A percentile compares a stretch with the other conserved stretches of the same genome.
Conservation (phyloP, 1,140 invertebrate species). For the Globodera ellingtonae region DNA sequence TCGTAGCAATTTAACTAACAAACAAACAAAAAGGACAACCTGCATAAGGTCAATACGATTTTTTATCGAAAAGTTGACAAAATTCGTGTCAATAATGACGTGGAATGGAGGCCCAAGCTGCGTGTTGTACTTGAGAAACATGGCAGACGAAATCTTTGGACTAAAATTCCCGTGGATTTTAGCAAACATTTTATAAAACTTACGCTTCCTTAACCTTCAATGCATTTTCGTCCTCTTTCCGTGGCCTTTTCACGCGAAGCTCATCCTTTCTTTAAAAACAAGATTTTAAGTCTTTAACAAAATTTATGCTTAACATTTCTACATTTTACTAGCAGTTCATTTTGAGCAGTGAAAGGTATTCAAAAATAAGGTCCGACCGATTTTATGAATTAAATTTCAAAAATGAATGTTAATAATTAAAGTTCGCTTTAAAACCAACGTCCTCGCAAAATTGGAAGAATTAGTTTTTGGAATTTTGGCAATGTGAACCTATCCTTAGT, state of each 20-base stretch:
- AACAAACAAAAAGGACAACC: slow-evolving; percentile 5
- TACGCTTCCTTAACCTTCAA: slow-evolving; percentile 61
- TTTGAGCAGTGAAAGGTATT: not conserved
- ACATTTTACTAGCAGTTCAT: not conserved
- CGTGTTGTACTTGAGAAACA: slow-evolving; percentile 98
- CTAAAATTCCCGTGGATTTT: slow-evolving; percentile 45
- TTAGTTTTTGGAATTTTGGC: too few relatives aligned
- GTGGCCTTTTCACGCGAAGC: slow-evolving; percentile 53
- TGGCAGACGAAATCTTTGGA: slow-evolving; percentile 62
- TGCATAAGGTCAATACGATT: slow-evolving; percentile 91
- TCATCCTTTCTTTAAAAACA: slow-evolving; percentile 61
- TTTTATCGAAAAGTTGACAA: slow-evolving; percentile 97
- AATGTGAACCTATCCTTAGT: too few relatives aligned
- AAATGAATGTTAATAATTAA: not conserved
- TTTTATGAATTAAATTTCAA: slow-evolving; percentile 8
- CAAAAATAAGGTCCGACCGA: not conserved
- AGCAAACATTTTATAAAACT: slow-evolving; percentile 31
- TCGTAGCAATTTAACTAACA: not conserved
- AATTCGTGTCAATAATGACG: slow-evolving; percentile 95
- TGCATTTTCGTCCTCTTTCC: slow-evolving; percentile 62
- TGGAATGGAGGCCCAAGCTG: slow-evolving; percentile 97
- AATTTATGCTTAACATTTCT: slow-evolving; percentile 19
- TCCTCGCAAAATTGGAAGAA: too few relatives aligned
- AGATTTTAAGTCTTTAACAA: too few relatives aligned
- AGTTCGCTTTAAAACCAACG: too few relatives aligned